Conservation (phyloP, 1,140 invertebrate species). For the Hycleus phaleratus region DNA sequence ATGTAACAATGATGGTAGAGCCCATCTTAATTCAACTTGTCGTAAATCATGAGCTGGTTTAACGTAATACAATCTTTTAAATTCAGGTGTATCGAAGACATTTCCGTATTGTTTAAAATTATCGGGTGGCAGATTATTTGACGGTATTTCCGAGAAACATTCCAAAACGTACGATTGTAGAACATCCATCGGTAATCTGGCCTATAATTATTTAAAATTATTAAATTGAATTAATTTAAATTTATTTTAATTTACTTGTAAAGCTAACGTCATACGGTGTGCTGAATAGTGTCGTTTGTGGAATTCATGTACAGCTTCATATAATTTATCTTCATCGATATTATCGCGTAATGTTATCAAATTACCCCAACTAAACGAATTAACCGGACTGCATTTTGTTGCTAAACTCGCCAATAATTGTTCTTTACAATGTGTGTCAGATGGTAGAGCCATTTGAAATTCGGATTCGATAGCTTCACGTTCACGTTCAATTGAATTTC, state of each 20-base stretch:
- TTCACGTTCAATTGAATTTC: conserved; percentile 80
- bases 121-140: conserved; percentile 51
- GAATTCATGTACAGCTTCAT: conserved; percentile 67
- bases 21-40: conserved; percentile 69
- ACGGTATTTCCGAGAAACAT: conserved; percentile 57
- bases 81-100: conserved; percentile 56
- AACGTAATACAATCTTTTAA: conserved; percentile 69
- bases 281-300: conserved; percentile 77
- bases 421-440: conserved; percentile 60
- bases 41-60: conserved; percentile 68
- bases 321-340: conserved; percentile 55
- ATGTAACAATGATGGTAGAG: conserved; percentile 63
- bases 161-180: conserved; percentile 60
- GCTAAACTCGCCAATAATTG: conserved; percentile 66
- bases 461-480: conserved; percentile 88
- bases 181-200: conserved; percentile 66
- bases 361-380: conserved; percentile 83
- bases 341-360: conserved; percentile 64
- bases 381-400: conserved; percentile 60
- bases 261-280: conserved; percentile 78
- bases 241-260: conserved; percentile 49
- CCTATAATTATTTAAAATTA: conserved; percentile 42
- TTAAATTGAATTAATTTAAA: background rate
- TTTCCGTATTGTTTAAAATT: conserved; percentile 47
- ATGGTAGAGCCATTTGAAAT: conserved; percentile 64